Conservation (phyloP, 92 coral and sea anemone species). For the Metridium senile region DNA sequence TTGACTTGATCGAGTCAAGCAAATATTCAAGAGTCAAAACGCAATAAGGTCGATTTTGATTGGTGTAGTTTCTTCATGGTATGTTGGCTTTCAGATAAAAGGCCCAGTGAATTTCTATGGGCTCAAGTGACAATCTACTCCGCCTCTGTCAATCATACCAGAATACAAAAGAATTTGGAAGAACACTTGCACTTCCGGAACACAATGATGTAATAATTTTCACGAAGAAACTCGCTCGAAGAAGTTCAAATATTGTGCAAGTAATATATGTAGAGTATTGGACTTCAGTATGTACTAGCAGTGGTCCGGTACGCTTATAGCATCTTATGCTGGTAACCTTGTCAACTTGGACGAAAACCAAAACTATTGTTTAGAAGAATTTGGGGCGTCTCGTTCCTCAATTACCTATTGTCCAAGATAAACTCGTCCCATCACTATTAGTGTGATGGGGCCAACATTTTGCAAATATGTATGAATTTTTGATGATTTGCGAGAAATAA, state of each 20-base stretch:
- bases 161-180: conserved; percentile 54
- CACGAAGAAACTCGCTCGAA: background rate
- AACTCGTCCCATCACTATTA: conserved; percentile 31
- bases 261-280: background rate
- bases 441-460: conserved; percentile 37
- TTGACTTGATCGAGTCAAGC: conserved; percentile 12
- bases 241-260: background rate
- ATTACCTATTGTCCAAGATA: conserved; percentile 26
- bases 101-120: conserved; percentile 63
- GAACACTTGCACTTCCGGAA: conserved; percentile 66
- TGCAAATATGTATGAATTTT: conserved; percentile 15
- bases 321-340: conserved; percentile 9
- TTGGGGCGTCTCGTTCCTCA: conserved; percentile 37
- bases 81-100: conserved; percentile 68
- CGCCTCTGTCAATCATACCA: conserved; percentile 78
- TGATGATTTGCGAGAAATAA: conserved; percentile 5
- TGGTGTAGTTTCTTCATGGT: conserved; percentile 54
- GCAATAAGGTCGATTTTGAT: conserved; percentile 33
- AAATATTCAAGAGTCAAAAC: conserved; percentile 28
- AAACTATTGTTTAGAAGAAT: conserved; percentile 24
- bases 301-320: conserved; percentile 3
- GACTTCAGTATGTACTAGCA: background rate
- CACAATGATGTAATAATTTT: conserved; percentile 43
- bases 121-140: conserved; percentile 67
- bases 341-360: conserved; percentile 26